These are phyloP conservation scores for Bolinopsis microptera DNA, from an alignment of 37 sponge, comb jelly and placozoan species.

Conservation along the genomic window DNA sequence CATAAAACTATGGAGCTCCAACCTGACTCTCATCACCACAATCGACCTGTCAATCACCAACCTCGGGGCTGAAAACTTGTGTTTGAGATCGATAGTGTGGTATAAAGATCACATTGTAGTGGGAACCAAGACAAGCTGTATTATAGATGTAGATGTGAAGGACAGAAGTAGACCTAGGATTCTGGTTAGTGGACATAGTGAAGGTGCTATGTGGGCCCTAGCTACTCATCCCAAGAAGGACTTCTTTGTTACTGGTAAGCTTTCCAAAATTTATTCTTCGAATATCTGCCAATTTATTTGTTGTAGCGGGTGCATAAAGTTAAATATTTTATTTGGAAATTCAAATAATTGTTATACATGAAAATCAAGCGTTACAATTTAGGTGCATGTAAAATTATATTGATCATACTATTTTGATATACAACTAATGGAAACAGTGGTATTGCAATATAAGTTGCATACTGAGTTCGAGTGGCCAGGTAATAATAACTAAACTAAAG, in stretches of 20 bases:
- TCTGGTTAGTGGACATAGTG: slow-evolving; percentile 81
- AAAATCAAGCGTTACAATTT: too few species aligned
- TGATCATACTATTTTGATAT: too few species aligned
- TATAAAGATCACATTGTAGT: slow-evolving; percentile 74
- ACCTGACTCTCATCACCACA: slow-evolving; percentile 74
- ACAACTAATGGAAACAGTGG: too few species aligned
- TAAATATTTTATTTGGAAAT: too few species aligned
- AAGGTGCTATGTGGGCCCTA: slow-evolving; percentile 95
- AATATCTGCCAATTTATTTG: slow-evolving; percentile 74
- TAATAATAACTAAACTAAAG: too few species aligned
- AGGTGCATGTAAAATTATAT: too few species aligned
- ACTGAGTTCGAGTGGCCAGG: too few species aligned
- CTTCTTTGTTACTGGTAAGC: slow-evolving; percentile 88
- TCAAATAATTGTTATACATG: too few species aligned
- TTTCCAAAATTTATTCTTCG: too few species aligned
- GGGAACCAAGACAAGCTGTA: slow-evolving; percentile 90
- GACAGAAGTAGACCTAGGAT: slow-evolving; percentile 73
- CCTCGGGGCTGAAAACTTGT: slow-evolving; percentile 70
- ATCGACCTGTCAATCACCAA: slow-evolving; percentile 71
- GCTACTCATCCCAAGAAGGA: slow-evolving; percentile 78
- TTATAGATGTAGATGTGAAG: slow-evolving; percentile 76
- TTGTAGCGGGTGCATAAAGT: too few species aligned
- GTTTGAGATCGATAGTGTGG: slow-evolving; percentile 9
- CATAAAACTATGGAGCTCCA: slow-evolving; percentile 81
- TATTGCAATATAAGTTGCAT: too few species aligned